These are phyloP conservation scores for Zaprionus obscuricornis DNA, from an alignment of 2,888 invertebrate genomes.

Conservation along the genomic window DNA sequence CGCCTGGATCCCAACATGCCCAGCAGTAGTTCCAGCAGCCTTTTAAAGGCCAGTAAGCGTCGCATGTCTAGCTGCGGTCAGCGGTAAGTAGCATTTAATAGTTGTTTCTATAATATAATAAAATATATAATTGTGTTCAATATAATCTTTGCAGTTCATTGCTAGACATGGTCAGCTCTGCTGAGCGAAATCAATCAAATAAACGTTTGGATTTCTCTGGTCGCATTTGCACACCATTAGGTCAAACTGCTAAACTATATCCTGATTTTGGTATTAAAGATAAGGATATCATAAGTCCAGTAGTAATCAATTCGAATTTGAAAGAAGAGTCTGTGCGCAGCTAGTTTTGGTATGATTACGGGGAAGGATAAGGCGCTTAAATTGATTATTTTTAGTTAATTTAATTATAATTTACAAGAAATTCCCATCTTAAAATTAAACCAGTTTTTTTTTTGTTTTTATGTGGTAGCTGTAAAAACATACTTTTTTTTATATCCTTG, in stretches of 20 bases:
- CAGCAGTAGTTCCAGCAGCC: slow-evolving; percentile 40
- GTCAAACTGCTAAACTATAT: slow-evolving; percentile 89
- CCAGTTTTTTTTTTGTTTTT: too few relatives aligned
- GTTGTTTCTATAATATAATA: not conserved
- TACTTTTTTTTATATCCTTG: too few relatives aligned
- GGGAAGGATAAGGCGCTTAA: too few relatives aligned
- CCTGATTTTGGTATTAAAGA: slow-evolving; percentile 86
- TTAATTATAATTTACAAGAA: too few relatives aligned
- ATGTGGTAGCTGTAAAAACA: too few relatives aligned
- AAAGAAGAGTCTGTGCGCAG: slow-evolving; percentile 75
- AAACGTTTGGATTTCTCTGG: slow-evolving; percentile 86
- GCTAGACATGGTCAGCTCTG: slow-evolving; percentile 85
- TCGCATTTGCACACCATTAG: slow-evolving; percentile 87
- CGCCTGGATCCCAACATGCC: slow-evolving; percentile 83
- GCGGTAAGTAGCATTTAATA: slow-evolving; percentile 49
- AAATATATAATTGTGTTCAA: not conserved
- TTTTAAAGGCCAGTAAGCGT: slow-evolving; percentile 72
- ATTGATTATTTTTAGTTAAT: not conserved
- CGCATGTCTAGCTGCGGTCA: slow-evolving; percentile 73
- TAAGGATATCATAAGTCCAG: slow-evolving; percentile 50
- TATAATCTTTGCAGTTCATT: slow-evolving; percentile 81
- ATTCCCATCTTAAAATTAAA: too few relatives aligned
- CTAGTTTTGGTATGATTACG: slow-evolving; percentile 39
- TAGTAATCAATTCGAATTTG: slow-evolving; percentile 30
- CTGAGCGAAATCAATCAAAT: slow-evolving; percentile 84